A percentile compares a stretch with the other conserved stretches of the same genome.
These are phyloP conservation scores for Panulirus ornatus DNA, from an alignment of 1,140 invertebrate species.

Conservation along the genomic window DNA sequence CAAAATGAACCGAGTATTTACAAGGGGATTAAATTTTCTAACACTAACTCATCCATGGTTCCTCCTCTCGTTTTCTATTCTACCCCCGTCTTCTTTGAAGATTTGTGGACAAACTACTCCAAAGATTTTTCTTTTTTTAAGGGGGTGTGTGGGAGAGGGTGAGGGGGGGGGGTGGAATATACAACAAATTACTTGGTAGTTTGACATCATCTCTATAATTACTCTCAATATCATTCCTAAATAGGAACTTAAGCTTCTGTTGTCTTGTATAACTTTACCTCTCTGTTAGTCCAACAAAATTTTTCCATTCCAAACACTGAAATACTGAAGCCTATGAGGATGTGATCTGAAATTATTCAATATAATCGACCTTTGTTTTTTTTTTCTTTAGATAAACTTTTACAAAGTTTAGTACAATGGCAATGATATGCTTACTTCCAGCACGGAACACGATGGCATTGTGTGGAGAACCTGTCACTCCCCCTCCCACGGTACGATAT, in stretches of 20 bases:
- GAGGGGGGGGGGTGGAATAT: background rate
- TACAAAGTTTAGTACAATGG: conserved; percentile 5
- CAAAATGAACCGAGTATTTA: conserved; percentile 35
- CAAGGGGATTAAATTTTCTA: conserved; percentile 15
- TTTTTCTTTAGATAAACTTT: too few relatives aligned
- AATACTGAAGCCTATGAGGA: too few relatives aligned
- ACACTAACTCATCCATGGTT: background rate
- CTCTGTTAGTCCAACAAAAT: too few relatives aligned
- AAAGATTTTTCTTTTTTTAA: too few relatives aligned
- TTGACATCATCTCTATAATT: background rate
- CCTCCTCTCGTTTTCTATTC: background rate
- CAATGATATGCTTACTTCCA: conserved; percentile 29
- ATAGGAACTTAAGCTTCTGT: too few relatives aligned
- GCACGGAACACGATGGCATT: background rate
- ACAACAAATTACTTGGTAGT: background rate
- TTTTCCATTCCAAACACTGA: too few relatives aligned
- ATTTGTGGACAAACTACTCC: conserved; percentile 10
- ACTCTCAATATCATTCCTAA: background rate
- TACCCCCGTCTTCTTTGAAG: too few relatives aligned
- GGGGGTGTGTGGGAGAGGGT: too few relatives aligned
- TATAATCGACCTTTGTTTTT: too few relatives aligned
- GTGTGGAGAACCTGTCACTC: background rate
- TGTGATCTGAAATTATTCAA: too few relatives aligned
- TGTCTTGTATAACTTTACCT: too few relatives aligned
- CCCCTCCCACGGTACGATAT: conserved; percentile 14